These are phyloP conservation scores for Rhinella marina DNA, from an alignment of 2,797 vertebrate species.

Conservation along the genomic window DNA sequence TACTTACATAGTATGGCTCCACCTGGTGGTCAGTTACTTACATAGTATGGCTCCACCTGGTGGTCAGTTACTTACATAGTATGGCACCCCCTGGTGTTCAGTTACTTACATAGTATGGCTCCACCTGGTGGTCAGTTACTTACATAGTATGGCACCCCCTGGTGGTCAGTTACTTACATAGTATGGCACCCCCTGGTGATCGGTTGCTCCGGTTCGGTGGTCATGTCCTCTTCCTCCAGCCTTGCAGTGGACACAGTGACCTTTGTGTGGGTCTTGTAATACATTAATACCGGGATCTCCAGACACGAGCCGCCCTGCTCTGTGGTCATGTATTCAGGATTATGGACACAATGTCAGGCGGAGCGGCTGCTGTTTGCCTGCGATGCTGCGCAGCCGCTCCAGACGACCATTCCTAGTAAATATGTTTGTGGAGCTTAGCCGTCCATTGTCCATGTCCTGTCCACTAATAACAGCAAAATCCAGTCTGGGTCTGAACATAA, in stretches of 20 bases:
- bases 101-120: no score
- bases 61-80: no score
- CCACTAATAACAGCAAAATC: neutral
- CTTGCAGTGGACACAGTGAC: neutral
- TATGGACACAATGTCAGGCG: neutral
- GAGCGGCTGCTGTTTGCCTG: neutral
- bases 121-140: no score
- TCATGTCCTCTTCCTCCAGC: no score
- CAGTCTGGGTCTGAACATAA: neutral
- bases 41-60: no score
- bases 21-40: no score
- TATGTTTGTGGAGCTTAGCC: neutral
- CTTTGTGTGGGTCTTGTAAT: neutral
- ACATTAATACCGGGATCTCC: neutral
- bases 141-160: no score
- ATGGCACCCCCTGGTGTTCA: no score
- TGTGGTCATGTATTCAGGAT: conserved; percentile 40
- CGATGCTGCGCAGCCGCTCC: neutral
- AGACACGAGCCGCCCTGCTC: neutral
- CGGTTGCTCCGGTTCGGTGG: no score
- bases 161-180: no score
- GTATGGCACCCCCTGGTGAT: no score
- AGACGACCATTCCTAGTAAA: neutral
- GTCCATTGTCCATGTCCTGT: neutral
- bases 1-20: no score